Base-by-base conservation (phyloP, 2,113 vertebrate genomes). In the Phasianus colchicus region DNA sequence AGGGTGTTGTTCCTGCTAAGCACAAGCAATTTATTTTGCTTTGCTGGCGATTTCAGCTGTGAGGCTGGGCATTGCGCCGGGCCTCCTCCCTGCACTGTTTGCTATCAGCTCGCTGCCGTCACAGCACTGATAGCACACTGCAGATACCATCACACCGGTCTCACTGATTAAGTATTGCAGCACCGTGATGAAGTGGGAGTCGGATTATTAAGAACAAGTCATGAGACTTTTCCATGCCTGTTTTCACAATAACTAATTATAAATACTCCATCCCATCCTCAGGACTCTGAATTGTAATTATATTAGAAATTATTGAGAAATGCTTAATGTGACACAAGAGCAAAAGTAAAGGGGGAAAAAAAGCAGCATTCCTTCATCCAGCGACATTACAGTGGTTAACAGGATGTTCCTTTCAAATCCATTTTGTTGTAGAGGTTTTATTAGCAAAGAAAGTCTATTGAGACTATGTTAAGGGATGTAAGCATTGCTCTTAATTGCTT, bases 271-370 rank as follows among this genome's bases (percentile, higher is more conserved):
- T 48, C 36, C 57, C 55, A 21, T 70, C 89, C 64, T 18, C 67
- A 79, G 74, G 66, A 89, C 71, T 87, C 40, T n/a, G 64, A 16
- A 55, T 92, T 92, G 93, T 91, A 94, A 85, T 94, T 93, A 80
- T 50, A 54, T 65, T 92, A 40, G 73, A 73, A 85, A 83, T 58
- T 58, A 60, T 89, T 89, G 72, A 3, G 9, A 93, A 89, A 87
- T 50, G 25, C 60, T 77, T 83, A 47, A 66, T 79, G n/a, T 66
- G 80, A 87, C 70, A 92, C 42, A 52, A 65, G 43, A 81, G 73
- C 84, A 95, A 92, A 87, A 0, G 2, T 14, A 80, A 55, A 10
- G 7, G 13, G 4, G 2, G 2, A 17, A 9, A 71, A 88, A 80
- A 81, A 45, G 61, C 61, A 40, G 45, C 60, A 70, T 21, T 30